These are phyloP conservation scores for Bufo bufo DNA, from an alignment of 2,113 vertebrate genomes.

Conservation along the genomic window DNA sequence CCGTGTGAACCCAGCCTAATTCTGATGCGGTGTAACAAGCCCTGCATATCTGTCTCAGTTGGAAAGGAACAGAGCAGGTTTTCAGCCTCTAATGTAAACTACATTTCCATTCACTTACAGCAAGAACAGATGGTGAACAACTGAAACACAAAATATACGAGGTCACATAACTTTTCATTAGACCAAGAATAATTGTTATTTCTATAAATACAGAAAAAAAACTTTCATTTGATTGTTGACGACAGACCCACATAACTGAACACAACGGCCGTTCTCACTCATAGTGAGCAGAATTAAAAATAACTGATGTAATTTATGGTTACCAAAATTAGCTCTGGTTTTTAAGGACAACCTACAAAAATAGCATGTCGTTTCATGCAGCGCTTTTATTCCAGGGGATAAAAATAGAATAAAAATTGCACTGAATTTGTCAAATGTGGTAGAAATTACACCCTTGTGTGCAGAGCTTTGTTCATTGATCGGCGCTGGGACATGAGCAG, in stretches of 20 bases:
- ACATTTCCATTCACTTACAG: no score
- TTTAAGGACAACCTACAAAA: background rate
- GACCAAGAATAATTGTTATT: background rate
- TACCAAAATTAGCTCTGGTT: background rate
- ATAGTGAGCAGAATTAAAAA: background rate
- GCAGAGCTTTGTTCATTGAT: background rate
- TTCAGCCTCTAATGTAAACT: no score
- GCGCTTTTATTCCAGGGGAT: background rate
- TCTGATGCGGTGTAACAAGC: no score
- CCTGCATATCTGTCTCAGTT: no score
- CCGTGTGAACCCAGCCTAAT: no score
- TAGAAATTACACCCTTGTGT: background rate
- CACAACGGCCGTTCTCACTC: background rate
- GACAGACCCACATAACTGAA: background rate
- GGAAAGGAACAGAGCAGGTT: no score
- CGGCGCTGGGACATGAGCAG: conserved; percentile 3
- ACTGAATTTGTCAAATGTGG: background rate
- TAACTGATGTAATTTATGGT: background rate
- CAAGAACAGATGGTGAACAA: no score
- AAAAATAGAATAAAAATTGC: background rate
- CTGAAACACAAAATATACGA: background rate
- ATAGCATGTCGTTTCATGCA: background rate
- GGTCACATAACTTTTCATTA: background rate
- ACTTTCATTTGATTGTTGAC: background rate
- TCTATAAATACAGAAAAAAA: background rate